Conservation (phyloP, 2,888 invertebrate genomes). For the Osedax fenrisi region DNA sequence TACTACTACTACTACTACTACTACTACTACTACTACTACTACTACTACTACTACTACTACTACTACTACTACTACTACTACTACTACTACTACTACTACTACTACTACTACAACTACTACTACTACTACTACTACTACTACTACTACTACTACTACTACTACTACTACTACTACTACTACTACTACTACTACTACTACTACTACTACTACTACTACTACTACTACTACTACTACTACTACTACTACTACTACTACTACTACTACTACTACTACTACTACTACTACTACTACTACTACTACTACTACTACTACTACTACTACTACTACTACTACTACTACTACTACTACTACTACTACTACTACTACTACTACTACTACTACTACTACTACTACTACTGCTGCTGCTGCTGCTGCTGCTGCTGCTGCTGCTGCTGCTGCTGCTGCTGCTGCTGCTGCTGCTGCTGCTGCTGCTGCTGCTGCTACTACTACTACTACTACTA, state of each 20-base stretch:
- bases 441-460: conserved; percentile 26
- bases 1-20: too few relatives aligned
- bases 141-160: too few relatives aligned
- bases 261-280: conserved; percentile 7
- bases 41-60: too few relatives aligned
- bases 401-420: conserved; percentile 23
- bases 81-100: too few relatives aligned
- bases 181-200: too few relatives aligned
- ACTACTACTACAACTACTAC: too few relatives aligned
- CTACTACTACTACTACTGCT: conserved; percentile 25
- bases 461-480: conserved; percentile 30
- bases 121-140: too few relatives aligned
- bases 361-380: conserved; percentile 30
- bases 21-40: too few relatives aligned
- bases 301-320: conserved; percentile 28
- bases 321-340: conserved; percentile 26
- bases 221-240: too few relatives aligned
- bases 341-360: conserved; percentile 32
- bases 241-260: neutral
- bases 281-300: conserved; percentile 27
- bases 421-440: conserved; percentile 25
- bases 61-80: too few relatives aligned
- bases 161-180: too few relatives aligned
- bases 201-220: conserved; percentile 29
- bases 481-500: conserved; percentile 29